phyloP scores from a whole-genome alignment of 2,888 invertebrate genomes.

The Ditylenchus weischeri region DNA sequence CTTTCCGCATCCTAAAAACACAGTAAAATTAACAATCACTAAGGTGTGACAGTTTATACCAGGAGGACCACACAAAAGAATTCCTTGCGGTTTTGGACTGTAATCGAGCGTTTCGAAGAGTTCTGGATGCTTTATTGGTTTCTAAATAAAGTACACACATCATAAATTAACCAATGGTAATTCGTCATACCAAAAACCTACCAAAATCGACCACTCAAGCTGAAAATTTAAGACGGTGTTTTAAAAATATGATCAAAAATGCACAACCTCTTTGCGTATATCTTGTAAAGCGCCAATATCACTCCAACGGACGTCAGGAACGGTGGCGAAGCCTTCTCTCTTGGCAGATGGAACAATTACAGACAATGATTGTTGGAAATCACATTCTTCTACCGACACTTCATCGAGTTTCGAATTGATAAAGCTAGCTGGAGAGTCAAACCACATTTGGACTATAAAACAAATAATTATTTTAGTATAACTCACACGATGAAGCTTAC shows the following conservation, averaged over 20 bases:
- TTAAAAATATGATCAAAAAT: too few relatives aligned
- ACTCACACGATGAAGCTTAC: not conserved
- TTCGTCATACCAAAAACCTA: conserved; percentile 19
- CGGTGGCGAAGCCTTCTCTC: conserved; percentile 92
- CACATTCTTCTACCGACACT: conserved; percentile 40
- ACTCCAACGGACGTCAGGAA: conserved; percentile 94
- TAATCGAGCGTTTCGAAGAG: conserved; percentile 76
- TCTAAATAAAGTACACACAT: conserved; percentile 63
- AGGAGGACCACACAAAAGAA: conserved; percentile 11
- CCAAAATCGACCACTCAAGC: conserved; percentile 73
- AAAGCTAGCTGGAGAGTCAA: conserved; percentile 46
- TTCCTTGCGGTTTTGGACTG: conserved; percentile 71
- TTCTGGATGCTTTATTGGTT: conserved; percentile 82
- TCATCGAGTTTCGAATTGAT: conserved; percentile 25
- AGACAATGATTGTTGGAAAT: conserved; percentile 48
- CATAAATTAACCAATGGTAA: too few relatives aligned
- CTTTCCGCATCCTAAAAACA: conserved; percentile 70
- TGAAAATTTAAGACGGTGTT: too few relatives aligned
- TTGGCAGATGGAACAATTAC: conserved; percentile 67
- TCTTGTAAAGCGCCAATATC: conserved; percentile 87
- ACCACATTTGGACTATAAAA: conserved; percentile 41
- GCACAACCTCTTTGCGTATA: conserved; percentile 76
- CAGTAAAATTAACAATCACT: too few relatives aligned
- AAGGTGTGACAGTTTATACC: too few relatives aligned
- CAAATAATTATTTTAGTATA: not conserved